A percentile compares a stretch with the other conserved stretches of the same genome.
Evolutionary conservation across 2,113 vertebrate genomes (phyloP).

Genomic region (cat (Felis catus)): DNA sequence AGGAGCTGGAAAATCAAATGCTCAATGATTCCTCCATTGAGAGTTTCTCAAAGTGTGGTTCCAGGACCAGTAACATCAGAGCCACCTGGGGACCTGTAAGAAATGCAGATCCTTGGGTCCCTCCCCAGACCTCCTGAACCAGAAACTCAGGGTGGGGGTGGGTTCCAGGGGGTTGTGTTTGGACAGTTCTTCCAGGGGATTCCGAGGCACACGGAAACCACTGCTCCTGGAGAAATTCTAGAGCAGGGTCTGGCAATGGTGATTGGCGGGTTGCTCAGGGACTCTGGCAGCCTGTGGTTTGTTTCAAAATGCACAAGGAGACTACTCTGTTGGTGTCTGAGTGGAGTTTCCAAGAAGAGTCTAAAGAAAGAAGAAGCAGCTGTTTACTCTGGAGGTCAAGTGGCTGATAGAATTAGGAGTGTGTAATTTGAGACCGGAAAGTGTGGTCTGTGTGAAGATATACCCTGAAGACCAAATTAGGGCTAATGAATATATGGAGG

Average conservation of each 20-base stretch:
- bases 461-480: constrained; percentile 3
- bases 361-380: constrained; percentile 40
- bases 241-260: neutral
- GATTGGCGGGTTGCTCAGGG: neutral
- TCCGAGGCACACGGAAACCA: neutral
- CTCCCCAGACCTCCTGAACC: neutral
- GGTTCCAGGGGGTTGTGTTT: neutral
- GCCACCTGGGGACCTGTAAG: neutral
- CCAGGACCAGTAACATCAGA: neutral
- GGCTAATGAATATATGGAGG: neutral
- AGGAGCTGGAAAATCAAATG: neutral
- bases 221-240: neutral
- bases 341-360: constrained; percentile 7
- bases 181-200: neutral
- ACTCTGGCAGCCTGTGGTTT: neutral
- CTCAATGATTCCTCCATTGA: neutral
- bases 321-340: neutral
- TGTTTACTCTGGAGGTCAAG: constrained; percentile 3
- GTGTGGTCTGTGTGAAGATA: neutral
- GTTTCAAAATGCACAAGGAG: neutral
- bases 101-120: neutral
- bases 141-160: neutral
- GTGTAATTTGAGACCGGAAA: neutral
- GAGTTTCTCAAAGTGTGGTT: neutral
- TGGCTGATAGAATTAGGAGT: neutral